A percentile compares a stretch with the other conserved stretches of the same genome.
Conservation (phyloP, 2,113 vertebrate genomes). For the Stegostoma tigrinum region DNA sequence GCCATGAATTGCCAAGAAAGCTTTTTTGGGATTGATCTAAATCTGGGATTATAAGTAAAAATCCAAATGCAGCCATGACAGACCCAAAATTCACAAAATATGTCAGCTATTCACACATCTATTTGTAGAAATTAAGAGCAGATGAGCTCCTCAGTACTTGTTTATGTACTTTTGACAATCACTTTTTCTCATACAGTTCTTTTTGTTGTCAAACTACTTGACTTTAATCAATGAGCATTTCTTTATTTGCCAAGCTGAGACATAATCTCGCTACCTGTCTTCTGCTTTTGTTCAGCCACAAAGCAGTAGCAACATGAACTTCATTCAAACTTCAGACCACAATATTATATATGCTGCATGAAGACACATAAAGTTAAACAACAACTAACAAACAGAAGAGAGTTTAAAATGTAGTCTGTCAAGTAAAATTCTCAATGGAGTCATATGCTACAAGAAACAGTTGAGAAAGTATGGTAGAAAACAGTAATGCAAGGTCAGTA, state of each 20-base stretch:
- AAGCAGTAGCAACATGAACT: not conserved
- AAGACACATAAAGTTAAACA: not conserved
- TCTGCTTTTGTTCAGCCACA: not conserved
- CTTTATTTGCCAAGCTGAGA: not conserved
- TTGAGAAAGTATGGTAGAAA: not conserved
- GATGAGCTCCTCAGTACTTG: not conserved
- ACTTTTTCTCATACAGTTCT: not conserved
- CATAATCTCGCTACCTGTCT: not conserved
- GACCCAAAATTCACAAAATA: constrained; percentile 5
- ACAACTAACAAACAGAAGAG: not conserved
- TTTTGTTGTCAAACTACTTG: not conserved
- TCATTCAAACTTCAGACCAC: not conserved
- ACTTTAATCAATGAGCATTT: not conserved
- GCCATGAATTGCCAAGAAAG: not conserved
- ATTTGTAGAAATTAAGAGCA: not conserved
- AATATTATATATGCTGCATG: not conserved
- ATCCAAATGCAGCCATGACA: not conserved
- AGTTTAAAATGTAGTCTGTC: not conserved
- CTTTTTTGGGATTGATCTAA: not conserved
- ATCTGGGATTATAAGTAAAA: not conserved
- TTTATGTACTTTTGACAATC: not conserved
- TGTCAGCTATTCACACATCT: not conserved
- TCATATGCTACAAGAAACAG: not conserved
- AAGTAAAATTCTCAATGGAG: not conserved
- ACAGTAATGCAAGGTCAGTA: not conserved